Percentiles rank a stretch among this genome's conserved stretches.
These are phyloP conservation scores for Saturnia pavonia DNA, from an alignment of 2,888 invertebrate genomes.

Conservation along the genomic window DNA sequence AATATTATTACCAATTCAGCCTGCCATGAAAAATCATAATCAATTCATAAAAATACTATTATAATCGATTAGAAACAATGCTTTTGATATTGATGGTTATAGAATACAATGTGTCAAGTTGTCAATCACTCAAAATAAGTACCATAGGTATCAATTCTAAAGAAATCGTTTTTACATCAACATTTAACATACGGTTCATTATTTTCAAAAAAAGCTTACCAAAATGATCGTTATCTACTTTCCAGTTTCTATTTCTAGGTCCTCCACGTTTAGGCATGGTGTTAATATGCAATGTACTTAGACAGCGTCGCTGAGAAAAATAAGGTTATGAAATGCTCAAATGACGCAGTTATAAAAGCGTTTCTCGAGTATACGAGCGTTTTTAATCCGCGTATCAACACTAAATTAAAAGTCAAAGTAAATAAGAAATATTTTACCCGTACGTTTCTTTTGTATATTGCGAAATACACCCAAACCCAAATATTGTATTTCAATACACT, in stretches of 20 bases:
- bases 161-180: not conserved
- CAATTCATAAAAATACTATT: not conserved
- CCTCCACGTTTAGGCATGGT: slow-evolving; percentile 75
- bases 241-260: slow-evolving; percentile 62
- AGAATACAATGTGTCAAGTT: not conserved
- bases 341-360: not conserved
- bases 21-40: not conserved
- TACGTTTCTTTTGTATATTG: not conserved
- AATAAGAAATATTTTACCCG: not conserved
- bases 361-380: not conserved
- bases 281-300: slow-evolving; percentile 7
- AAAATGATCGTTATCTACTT: slow-evolving; percentile 63
- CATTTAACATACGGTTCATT: not conserved
- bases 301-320: not conserved
- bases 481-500: not conserved
- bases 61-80: no score
- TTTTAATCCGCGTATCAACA: not conserved
- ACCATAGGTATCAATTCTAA: not conserved
- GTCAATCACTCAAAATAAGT: not conserved
- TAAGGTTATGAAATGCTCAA: not conserved
- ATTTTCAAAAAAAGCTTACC: slow-evolving; percentile 47
- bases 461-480: not conserved
- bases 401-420: not conserved
- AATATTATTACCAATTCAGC: not conserved
- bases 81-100: not conserved